Conservation (phyloP, 2,888 invertebrate genomes). For the Cosmia pyralina region DNA sequence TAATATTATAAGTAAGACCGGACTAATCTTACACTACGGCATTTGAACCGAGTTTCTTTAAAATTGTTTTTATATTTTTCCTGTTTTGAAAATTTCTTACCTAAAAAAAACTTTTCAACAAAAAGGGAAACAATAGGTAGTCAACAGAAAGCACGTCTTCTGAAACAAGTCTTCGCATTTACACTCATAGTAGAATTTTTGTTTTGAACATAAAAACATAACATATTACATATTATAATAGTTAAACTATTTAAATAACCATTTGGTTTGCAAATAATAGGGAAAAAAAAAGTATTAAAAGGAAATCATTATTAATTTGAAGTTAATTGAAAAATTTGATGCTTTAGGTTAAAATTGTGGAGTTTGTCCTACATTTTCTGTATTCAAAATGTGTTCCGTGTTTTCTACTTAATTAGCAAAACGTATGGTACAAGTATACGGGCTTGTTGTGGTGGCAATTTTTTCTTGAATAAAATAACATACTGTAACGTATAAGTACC, state of each 20-base stretch:
- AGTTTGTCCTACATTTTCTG: slow-evolving; percentile 28
- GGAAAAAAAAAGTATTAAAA: too few relatives aligned
- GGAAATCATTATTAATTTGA: too few relatives aligned
- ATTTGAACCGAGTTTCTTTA: slow-evolving; percentile 43
- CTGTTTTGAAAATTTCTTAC: slow-evolving; percentile 7
- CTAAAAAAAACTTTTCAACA: too few relatives aligned
- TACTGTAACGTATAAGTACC: not conserved
- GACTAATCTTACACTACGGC: slow-evolving; percentile 52
- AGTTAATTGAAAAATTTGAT: too few relatives aligned
- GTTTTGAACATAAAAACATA: too few relatives aligned
- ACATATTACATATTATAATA: too few relatives aligned
- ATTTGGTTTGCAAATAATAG: too few relatives aligned
- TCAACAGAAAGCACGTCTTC: too few relatives aligned
- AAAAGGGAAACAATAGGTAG: too few relatives aligned
- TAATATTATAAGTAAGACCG: slow-evolving; percentile 61
- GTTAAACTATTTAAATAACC: too few relatives aligned
- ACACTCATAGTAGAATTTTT: too few relatives aligned
- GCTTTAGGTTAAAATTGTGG: not conserved
- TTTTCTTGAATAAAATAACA: slow-evolving; percentile 57
- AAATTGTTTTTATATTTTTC: slow-evolving; percentile 27
- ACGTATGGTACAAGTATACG: slow-evolving; percentile 33
- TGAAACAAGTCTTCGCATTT: too few relatives aligned
- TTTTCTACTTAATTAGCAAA: slow-evolving; percentile 48
- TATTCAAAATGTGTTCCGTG: slow-evolving; percentile 24
- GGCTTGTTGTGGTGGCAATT: slow-evolving; percentile 24